Evolutionary conservation across 2,888 invertebrate genomes (phyloP).

Genomic region (Tipula unca): DNA sequence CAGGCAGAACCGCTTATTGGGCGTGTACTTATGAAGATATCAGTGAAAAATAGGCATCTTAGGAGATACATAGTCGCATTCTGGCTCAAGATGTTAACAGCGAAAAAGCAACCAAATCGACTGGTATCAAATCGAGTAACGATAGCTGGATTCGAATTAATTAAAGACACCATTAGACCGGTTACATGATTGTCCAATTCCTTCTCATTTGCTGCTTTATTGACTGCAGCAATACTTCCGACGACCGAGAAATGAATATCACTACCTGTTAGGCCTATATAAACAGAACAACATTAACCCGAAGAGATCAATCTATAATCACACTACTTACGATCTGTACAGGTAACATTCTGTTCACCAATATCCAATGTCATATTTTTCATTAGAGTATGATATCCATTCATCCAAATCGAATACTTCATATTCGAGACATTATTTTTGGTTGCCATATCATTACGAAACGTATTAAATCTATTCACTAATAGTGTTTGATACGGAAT

Average conservation of each 20-base stretch:
- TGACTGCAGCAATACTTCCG: neutral
- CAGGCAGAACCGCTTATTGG: neutral
- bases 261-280: neutral
- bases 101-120: neutral
- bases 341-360: neutral
- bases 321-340: neutral
- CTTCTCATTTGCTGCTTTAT: neutral
- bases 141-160: neutral
- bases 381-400: neutral
- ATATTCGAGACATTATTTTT: neutral
- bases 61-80: neutral
- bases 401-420: neutral
- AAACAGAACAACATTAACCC: neutral
- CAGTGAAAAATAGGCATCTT: neutral
- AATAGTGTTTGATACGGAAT: neutral
- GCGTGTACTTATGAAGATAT: neutral
- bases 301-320: neutral
- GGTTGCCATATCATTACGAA: neutral
- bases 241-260: neutral
- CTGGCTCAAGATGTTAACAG: neutral
- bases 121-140: neutral
- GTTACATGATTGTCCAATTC: neutral
- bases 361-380: neutral
- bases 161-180: neutral
- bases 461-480: neutral